Evolutionary conservation across 2,888 invertebrate genomes (phyloP), one percentile per base, ranked within the genome.

Genomic region (Embidobia sp.): DNA sequence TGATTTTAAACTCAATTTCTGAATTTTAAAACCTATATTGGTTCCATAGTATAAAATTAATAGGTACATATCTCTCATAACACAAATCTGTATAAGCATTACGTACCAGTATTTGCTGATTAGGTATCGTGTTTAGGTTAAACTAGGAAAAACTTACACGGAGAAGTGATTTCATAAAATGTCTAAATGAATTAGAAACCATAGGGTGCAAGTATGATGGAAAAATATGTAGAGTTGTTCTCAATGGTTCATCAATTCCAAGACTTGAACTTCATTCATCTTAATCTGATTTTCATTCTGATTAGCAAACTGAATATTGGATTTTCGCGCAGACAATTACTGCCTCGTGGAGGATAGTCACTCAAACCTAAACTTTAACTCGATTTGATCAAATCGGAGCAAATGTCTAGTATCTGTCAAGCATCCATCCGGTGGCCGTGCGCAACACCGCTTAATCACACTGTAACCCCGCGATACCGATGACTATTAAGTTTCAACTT

Each of bases 401-500:
- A 53, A 59, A 66, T 57, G 55, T 64, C 46, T 37, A 37, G 51
- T 66, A 59, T 74, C 66, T 61, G 67, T 75, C 67, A 67, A 63
- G 33, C 42, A 61, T 53, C 66, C 66, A 35, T 63, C 46, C 40
- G 35, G 31, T 67, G 49, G 53, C 63, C 55, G 42, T 46, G 53
- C 37, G 35, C 44, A 48, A 67, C 48, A 55, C 48, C 53, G 48
- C 44, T 67, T 61, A 74, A 74, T 67, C 74, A 74, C 40, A 27
- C 61, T 49, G 55, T 33, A 61, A 59, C 49, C 55, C 42, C 49
- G 22, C 64, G 64, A 72, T 67, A 67, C 67, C 33, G 48, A 75
- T 53, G 33, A 69, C 55, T 69, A 64, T 75, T 75, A 69, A 63
- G 49, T 75, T 75, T 75, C 61, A 42, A 42, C 40, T 49, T 35